Evolutionary conservation across 2,113 vertebrate species (phyloP), one percentile per base, ranked within the genome.

Genomic region (Pimephales promelas): DNA sequence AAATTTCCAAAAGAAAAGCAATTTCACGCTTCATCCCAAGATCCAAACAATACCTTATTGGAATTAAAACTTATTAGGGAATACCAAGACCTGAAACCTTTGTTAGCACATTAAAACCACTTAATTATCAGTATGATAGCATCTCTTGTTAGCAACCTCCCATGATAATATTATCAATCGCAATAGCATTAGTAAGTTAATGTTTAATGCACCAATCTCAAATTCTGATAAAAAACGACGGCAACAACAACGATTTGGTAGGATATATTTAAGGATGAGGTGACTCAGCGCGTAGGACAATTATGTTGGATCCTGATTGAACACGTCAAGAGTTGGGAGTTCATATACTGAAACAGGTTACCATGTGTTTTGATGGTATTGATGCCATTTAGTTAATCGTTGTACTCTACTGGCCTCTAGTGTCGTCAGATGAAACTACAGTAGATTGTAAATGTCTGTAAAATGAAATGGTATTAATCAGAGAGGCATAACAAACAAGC

Each of bases 341-440:
- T n/a, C n/a, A n/a, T n/a, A n/a, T n/a, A n/a, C n/a, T n/a, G 8
- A 10, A 22, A 34, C 62, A 8, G 1, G 62, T 66, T 36, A 36
- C 31, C 31, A 2, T n/a, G 62, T 36, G 31, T 66, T 64, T 66
- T 1, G 4, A 24, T 40, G 9, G n/a, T 1, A 2, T 31, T 34
- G 28, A 20, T 4, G 13, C 54, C 20, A 20, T 13, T 20, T 3
- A 52, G 3, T 18, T 16, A 81, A 54, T 81, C 64, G 5, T 61
- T 34, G 45, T 74, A 45, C 40, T 70, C 40, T 85, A 70, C 81
- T 77, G 71, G 14, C 71, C 84, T 85, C 86, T 81, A 20, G 71
- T 71, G 86, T 28, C 26, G 2, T 0, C 0, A 52, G 2, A 2
- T 7, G 2, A 79, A 70, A 68, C 26, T 70, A 57, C 34, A 82